Conservation (phyloP, 2,113 vertebrate genomes). For the human region GRCh38 chr2:158610001-158610500, state of each 20-base stretch:
- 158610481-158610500: not conserved
- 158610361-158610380: not conserved
- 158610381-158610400: constrained; percentile 10
- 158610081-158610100: not conserved
- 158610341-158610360: constrained; percentile 31
- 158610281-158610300: not conserved
- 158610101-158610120: not conserved
- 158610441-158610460: not conserved
- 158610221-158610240: not conserved
- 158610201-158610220: not conserved
- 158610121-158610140: not conserved
- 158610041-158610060: not conserved
- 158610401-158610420: not conserved
- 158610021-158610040: not conserved
- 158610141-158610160: not conserved
- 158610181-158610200: not conserved
- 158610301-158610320: not conserved
- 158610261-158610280: not conserved
- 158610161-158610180: not conserved
- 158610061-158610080: not conserved
- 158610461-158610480: not conserved
- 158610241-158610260: not conserved
- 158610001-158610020: not conserved
- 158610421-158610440: not conserved
- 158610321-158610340: not conserved